Base-by-base conservation (phyloP, 2,113 vertebrate species). In the Gnathonemus echidnorhynchus region DNA sequence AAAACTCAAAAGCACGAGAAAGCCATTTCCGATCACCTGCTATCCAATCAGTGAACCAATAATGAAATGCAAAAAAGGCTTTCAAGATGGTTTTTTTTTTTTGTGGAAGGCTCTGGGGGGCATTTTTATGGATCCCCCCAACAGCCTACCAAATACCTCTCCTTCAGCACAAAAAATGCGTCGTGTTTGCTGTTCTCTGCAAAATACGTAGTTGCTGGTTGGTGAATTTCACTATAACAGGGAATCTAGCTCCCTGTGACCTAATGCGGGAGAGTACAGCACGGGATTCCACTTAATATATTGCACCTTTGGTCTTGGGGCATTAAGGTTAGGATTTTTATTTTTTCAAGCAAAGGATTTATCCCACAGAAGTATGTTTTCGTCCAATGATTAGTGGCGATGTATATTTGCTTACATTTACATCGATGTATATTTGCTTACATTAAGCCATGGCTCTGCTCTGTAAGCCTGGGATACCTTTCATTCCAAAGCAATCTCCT, bases 261-360 rank as follows among this genome's bases (percentile, higher is more conserved):
- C 27, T 27, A 56, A 48, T n/a, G 31, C 52, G 50, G 83, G 83
- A 90, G 21, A 49, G 27, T 13, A 89, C 42, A 88, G 24, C 35
- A 91, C 58, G 24, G 31, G 46, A 45, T 90, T 86, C 88, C 39
- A 89, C 86, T 48, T 83, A 53, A 88, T 39, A 90, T 91, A 94
- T 91, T 93, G 92, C 92, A 94, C 92, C 91, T 90, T 66, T 91
- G 7, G 66, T 66, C 91, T 90, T 45, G 39, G 45, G 89, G 53
- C 46, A 49, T 52, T 86, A 48, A 42, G 80, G 77, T 90, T 66
- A 24, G 85, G 86, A 90, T 42, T 80, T 19, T 42, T 42, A 8
- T 5, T 86, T 84, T 84, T 31, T 90, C 90, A 89, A 92, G 45
- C 83, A 91, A 31, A 45, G 39, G 50, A 89, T 52, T 48, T 58